Evolutionary conservation across 2,113 vertebrate genomes (phyloP), one percentile per base, ranked within the genome.

Genomic region (Micromys minutus): DNA sequence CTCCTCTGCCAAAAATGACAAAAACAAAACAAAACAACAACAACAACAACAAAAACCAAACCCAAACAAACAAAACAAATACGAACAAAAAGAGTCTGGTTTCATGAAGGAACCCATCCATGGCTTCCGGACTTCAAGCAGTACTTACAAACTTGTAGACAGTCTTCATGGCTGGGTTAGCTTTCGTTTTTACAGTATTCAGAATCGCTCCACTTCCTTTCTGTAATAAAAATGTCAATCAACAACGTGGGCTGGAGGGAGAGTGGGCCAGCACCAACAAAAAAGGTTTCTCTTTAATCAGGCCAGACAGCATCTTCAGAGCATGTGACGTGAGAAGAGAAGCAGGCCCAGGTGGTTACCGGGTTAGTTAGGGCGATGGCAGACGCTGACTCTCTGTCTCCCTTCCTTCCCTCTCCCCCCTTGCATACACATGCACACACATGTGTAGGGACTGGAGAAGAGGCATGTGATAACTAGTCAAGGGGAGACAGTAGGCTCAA

Each of bases 151-250:
- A 99, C 98, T 99, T 99, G 98, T 99, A 99, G 97, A 99, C 99
- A 0, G 99, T 99, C 98, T 99, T 99, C 99, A 99, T 99, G 77
- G 99, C 99, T 0, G 99, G 99, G 96, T 99, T 99, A 21, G 99
- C 99, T 98, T 99, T 99, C 10, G 99, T 99, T 98, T 99, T 99
- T 95, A 99, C 99, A 1, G 99, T 99, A 96, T 99, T 99, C 96
- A 99, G 98, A 97, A 99, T 99, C 76, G 99, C 99, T n/a, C 99
- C 99, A 15, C 99, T 99, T 95, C 99, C 99, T 99, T 99, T 99
- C 99, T 99, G 79, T 97, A 97, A 98, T 96, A 97, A 96, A 19
- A 97, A 92, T 3, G 96, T 97, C 94, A 96, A 97, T 96, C 77
- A 98, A 97, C 36, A 67, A 95, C 87, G 42, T 74, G 93, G 77